Percentiles rank a stretch among this genome's conserved stretches.
phyloP scores from a whole-genome alignment of 1,140 invertebrate genomes.

The Drosophila pectinifera region DNA sequence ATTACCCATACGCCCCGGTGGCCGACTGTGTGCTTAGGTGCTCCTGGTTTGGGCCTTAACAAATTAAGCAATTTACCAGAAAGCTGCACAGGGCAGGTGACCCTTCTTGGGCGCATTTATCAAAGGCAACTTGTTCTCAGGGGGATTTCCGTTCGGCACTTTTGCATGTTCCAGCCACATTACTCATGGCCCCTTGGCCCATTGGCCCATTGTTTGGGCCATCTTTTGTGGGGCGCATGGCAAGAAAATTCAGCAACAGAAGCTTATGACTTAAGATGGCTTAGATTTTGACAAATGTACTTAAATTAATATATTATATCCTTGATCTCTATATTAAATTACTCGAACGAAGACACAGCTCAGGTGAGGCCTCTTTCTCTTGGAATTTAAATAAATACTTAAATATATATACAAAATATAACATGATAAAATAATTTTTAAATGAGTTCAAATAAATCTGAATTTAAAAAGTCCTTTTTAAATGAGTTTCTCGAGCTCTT shows the following conservation, averaged over 20 bases:
- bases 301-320: not conserved
- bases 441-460: not conserved
- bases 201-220: constrained; percentile 46
- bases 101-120: constrained; percentile 67
- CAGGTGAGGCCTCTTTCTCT: too few relatives aligned
- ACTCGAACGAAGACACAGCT: too few relatives aligned
- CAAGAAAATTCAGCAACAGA: constrained; percentile 5
- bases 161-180: constrained; percentile 68
- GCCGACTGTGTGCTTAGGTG: constrained; percentile 11
- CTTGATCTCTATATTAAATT: not conserved
- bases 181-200: constrained; percentile 52
- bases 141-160: constrained; percentile 50
- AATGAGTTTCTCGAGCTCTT: not conserved
- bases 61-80: constrained; percentile 74
- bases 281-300: constrained; percentile 1
- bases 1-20: constrained; percentile 49
- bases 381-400: too few relatives aligned
- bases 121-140: constrained; percentile 49
- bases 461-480: not conserved
- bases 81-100: constrained; percentile 55
- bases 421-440: too few relatives aligned
- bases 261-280: constrained; percentile 1
- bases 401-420: too few relatives aligned
- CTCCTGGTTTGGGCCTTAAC: constrained; percentile 54
- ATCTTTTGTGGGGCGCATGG: constrained; percentile 16